Conservation (phyloP, 2,888 invertebrate species). For the Melinaea marsaeus region DNA sequence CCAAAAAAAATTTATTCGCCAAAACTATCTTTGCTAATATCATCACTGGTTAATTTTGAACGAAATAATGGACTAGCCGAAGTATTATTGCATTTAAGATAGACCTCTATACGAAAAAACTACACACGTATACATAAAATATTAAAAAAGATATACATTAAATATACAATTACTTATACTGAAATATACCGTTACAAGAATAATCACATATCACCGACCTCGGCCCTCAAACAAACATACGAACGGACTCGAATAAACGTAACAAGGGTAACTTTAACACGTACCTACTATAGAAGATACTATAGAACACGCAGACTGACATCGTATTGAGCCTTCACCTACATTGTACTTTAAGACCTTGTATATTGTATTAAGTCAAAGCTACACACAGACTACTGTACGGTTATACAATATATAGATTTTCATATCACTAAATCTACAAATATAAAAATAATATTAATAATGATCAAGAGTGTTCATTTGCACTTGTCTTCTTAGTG, state of each 20-base stretch:
- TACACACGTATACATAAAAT: slow-evolving; percentile 54
- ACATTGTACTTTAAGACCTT: slow-evolving; percentile 67
- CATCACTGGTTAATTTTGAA: slow-evolving; percentile 64
- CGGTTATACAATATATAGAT: background rate
- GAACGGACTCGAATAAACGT: slow-evolving; percentile 42
- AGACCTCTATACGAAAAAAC: slow-evolving; percentile 49
- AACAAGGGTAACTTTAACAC: slow-evolving; percentile 70
- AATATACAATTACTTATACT: slow-evolving; percentile 55
- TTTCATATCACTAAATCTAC: no score
- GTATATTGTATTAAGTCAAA: slow-evolving; percentile 44
- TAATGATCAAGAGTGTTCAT: no score
- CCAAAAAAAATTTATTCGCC: slow-evolving; percentile 30
- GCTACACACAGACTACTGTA: slow-evolving; percentile 22
- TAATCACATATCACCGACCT: slow-evolving; percentile 62
- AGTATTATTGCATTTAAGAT: slow-evolving; percentile 59
- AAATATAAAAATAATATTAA: no score
- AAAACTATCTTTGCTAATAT: slow-evolving; percentile 41
- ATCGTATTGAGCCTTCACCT: slow-evolving; percentile 60
- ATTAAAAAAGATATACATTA: slow-evolving; percentile 56
- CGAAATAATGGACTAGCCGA: slow-evolving; percentile 63
- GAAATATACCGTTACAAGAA: slow-evolving; percentile 63
- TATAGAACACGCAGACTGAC: slow-evolving; percentile 12
- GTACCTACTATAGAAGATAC: slow-evolving; percentile 37
- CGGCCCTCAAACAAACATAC: slow-evolving; percentile 6
- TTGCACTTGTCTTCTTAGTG: slow-evolving; percentile 3